Evolutionary conservation across 2,113 vertebrate genomes (phyloP).

Genomic region (Psephotus haematonotus): DNA sequence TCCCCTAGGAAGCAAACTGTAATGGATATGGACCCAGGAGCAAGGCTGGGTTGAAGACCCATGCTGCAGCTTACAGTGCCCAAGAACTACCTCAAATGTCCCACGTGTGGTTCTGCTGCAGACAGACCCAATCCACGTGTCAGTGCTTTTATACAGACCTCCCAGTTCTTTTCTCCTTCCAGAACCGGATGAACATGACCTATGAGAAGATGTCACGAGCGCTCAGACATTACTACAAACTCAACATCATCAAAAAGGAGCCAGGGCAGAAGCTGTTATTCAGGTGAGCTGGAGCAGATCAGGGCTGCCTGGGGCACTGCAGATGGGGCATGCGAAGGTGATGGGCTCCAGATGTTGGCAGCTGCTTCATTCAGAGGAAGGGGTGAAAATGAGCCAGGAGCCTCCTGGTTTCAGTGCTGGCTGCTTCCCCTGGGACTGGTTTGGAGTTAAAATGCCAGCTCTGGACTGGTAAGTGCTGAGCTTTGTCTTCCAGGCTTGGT

Average conservation of each 20-base stretch:
- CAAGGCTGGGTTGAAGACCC: background rate
- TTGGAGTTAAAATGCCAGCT: background rate
- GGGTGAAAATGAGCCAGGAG: background rate
- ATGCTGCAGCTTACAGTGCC: background rate
- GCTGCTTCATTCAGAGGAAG: background rate
- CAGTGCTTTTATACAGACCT: background rate
- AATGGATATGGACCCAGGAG: background rate
- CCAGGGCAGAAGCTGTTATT: conserved; percentile 89
- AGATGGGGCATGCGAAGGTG: background rate
- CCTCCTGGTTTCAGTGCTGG: background rate
- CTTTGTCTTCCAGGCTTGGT: background rate
- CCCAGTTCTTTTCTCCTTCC: background rate
- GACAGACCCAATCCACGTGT: background rate
- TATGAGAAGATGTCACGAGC: conserved; percentile 95
- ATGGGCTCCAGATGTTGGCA: background rate
- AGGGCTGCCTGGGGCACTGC: background rate
- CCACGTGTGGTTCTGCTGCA: background rate
- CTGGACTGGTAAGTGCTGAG: background rate
- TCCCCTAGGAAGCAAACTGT: background rate
- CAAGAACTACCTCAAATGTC: background rate
- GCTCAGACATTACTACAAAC: conserved; percentile 92
- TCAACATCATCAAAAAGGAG: conserved; percentile 93
- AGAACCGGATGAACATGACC: conserved; percentile 92
- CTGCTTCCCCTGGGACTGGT: background rate
- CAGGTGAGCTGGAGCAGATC: conserved; percentile 74